Conservation (phyloP, 2,113 vertebrate species). For the Sebastes schlegelii region DNA sequence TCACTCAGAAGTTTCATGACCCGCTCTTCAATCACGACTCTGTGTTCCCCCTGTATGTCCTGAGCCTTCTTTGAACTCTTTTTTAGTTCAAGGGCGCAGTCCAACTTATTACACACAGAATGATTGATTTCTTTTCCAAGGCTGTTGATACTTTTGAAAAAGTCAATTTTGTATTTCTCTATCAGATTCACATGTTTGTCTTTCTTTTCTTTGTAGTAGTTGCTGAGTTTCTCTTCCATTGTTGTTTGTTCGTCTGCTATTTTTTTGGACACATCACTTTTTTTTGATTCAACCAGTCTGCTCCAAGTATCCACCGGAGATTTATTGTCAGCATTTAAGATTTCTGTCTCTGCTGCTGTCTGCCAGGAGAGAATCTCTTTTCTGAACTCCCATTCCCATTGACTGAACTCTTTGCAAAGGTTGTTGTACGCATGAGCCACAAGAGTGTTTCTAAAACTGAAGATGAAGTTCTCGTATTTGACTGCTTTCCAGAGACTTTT, state of each 20-base stretch:
- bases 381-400: slow-evolving; percentile 76
- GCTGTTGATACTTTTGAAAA: slow-evolving; percentile 47
- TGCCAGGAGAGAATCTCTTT: slow-evolving; percentile 60
- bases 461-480: slow-evolving; percentile 80
- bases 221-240: slow-evolving; percentile 28
- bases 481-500: slow-evolving; percentile 75
- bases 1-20: slow-evolving; percentile 56
- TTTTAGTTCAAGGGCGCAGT: slow-evolving; percentile 18
- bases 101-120: slow-evolving; percentile 2
- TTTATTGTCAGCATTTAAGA: slow-evolving; percentile 58
- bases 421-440: slow-evolving; percentile 66
- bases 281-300: not conserved
- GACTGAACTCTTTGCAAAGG: slow-evolving; percentile 54
- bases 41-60: slow-evolving; percentile 42
- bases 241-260: not conserved
- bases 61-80: slow-evolving; percentile 24
- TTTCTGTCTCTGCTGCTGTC: slow-evolving; percentile 45
- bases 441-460: slow-evolving; percentile 74
- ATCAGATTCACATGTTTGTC: slow-evolving; percentile 58
- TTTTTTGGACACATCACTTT: not conserved
- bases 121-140: slow-evolving; percentile 56
- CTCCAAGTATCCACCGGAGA: not conserved
- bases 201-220: slow-evolving; percentile 69
- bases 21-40: slow-evolving; percentile 53
- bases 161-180: slow-evolving; percentile 75